phyloP scores from a whole-genome alignment of 1,140 invertebrate genomes.

The Drosophila orena region DNA sequence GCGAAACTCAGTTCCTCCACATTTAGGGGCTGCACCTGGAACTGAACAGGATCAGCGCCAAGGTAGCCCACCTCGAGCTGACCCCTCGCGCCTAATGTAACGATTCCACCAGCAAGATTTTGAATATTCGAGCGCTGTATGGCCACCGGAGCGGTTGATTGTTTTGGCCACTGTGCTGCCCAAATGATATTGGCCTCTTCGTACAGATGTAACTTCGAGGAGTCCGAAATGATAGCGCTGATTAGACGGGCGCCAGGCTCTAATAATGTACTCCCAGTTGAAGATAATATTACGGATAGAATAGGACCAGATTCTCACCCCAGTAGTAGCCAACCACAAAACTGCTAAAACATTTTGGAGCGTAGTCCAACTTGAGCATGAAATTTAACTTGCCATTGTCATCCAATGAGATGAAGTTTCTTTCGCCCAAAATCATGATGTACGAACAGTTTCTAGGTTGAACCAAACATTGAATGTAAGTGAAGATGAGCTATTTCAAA shows the following conservation, averaged over 20 bases:
- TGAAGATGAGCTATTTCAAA: background rate
- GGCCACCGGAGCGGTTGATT: slow-evolving; percentile 67
- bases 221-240: slow-evolving; percentile 87
- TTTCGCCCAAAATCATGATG: slow-evolving; percentile 79
- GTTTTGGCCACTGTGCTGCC: slow-evolving; percentile 88
- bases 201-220: slow-evolving; percentile 89
- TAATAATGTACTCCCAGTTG: slow-evolving; percentile 34
- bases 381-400: slow-evolving; percentile 79
- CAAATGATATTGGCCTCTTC: slow-evolving; percentile 90
- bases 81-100: slow-evolving; percentile 66
- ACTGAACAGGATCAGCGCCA: slow-evolving; percentile 78
- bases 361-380: slow-evolving; percentile 80
- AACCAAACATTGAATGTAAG: too few species aligned
- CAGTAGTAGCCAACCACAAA: slow-evolving; percentile 82
- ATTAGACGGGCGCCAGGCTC: slow-evolving; percentile 87
- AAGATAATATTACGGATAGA: too few species aligned
- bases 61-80: slow-evolving; percentile 74
- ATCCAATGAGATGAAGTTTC: slow-evolving; percentile 72
- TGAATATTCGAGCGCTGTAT: slow-evolving; percentile 79
- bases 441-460: slow-evolving; percentile 53
- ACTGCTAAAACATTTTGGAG: slow-evolving; percentile 77
- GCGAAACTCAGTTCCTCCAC: slow-evolving; percentile 72
- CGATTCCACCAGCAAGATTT: slow-evolving; percentile 69
- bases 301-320: slow-evolving; percentile 53
- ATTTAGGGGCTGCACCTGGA: slow-evolving; percentile 77